Conservation (phyloP, 2,113 vertebrate genomes). For the Notechis scutatus region DNA sequence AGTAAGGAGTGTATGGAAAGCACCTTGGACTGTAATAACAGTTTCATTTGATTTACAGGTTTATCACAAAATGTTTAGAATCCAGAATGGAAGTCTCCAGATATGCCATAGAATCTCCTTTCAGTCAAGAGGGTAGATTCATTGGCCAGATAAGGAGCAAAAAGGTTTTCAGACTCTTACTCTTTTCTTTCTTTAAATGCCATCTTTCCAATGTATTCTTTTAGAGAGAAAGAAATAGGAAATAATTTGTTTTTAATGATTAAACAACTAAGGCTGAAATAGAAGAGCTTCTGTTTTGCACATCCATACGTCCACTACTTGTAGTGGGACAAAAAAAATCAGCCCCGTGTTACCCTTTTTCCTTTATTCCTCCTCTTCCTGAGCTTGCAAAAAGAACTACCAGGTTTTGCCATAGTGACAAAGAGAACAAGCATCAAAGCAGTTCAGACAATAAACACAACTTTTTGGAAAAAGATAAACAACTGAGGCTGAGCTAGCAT, state of each 20-base stretch:
- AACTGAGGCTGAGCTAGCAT: not conserved
- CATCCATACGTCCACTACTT: too few species aligned
- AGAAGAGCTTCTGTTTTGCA: not conserved
- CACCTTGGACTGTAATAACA: not conserved
- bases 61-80: constrained; percentile 36
- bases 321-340: not conserved
- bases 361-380: not conserved
- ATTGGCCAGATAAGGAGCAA: not conserved
- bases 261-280: not conserved
- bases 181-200: not conserved
- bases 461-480: not conserved
- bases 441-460: not conserved
- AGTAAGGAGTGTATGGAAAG: constrained; percentile 30
- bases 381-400: not conserved
- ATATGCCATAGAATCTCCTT: not conserved
- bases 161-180: not conserved
- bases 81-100: not conserved
- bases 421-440: not conserved
- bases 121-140: not conserved
- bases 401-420: not conserved
- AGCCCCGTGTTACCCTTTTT: too few species aligned
- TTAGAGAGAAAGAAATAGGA: not conserved
- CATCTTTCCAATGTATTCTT: not conserved
- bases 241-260: not conserved
- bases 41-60: constrained; percentile 10